Conservation (phyloP, 92 coral and sea anemone species). For the Umimayanthus kanabou region DNA sequence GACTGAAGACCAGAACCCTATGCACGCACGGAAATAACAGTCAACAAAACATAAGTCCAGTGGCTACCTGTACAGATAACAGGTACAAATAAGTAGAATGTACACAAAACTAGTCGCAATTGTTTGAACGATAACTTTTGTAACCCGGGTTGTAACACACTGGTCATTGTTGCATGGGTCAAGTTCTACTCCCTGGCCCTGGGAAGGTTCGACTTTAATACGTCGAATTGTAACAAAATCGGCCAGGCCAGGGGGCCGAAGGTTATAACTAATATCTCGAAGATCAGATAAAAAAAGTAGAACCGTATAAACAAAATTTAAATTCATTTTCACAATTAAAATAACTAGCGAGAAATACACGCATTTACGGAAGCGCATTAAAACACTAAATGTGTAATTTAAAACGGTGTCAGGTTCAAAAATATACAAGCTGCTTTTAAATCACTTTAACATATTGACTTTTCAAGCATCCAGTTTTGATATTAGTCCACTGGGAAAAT, state of each 20-base stretch:
- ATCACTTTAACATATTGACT: neutral
- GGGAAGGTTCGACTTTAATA: neutral
- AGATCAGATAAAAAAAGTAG: neutral
- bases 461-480: no score
- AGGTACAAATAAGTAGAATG: slow-evolving; percentile 18
- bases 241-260: neutral
- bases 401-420: neutral
- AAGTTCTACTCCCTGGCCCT: neutral
- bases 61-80: slow-evolving; percentile 10
- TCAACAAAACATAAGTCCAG: neutral
- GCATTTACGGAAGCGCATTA: neutral
- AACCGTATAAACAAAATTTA: neutral
- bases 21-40: neutral
- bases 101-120: slow-evolving; percentile 20
- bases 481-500: neutral
- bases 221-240: neutral
- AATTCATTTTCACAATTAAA: neutral
- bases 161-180: neutral
- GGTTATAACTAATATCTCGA: neutral
- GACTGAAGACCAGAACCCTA: neutral
- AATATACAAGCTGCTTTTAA: neutral
- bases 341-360: neutral
- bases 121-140: neutral
- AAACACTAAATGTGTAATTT: neutral
- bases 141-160: neutral